These are phyloP conservation scores for Liposcelis brunnea DNA, from an alignment of 2,888 invertebrate genomes.

Conservation along the genomic window DNA sequence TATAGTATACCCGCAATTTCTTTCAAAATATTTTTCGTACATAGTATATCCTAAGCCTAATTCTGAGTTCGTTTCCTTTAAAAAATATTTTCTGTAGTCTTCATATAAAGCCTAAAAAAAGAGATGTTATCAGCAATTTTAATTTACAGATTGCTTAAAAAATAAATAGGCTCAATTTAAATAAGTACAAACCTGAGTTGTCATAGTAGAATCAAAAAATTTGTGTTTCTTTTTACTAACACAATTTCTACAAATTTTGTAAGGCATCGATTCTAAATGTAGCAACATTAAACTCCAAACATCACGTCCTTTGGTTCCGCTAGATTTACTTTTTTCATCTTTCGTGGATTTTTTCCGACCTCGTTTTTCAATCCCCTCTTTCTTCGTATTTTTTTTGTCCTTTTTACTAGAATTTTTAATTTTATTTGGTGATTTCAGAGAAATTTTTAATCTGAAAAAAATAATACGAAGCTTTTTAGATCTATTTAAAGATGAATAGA, in stretches of 20 bases:
- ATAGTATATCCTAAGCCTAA: neutral
- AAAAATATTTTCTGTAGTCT: slow-evolving; percentile 2
- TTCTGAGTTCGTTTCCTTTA: slow-evolving; percentile 5
- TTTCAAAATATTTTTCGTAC: slow-evolving; percentile 1
- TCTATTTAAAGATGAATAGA: too few relatives aligned
- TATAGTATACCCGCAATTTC: neutral
- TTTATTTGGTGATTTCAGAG: too few relatives aligned
- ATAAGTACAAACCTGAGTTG: neutral
- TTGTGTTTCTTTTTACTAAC: neutral
- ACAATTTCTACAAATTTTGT: neutral
- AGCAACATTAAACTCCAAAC: slow-evolving; percentile 5
- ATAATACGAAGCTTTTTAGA: too few relatives aligned
- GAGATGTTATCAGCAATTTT: neutral
- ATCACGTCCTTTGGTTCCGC: neutral
- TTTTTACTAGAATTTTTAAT: too few relatives aligned
- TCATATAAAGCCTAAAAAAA: slow-evolving; percentile 3
- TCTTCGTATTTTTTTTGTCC: too few relatives aligned
- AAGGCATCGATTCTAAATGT: slow-evolving; percentile 4
- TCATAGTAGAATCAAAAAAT: neutral
- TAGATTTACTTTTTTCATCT: too few relatives aligned
- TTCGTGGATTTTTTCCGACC: too few relatives aligned
- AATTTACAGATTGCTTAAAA: neutral
- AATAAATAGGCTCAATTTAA: neutral
- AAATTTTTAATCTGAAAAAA: too few relatives aligned
- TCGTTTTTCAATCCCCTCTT: too few relatives aligned